Percentiles rank a stretch among this genome's conserved stretches.
Evolutionary conservation across 2,113 vertebrate species (phyloP).

Genomic region (Microtus oregoni): DNA sequence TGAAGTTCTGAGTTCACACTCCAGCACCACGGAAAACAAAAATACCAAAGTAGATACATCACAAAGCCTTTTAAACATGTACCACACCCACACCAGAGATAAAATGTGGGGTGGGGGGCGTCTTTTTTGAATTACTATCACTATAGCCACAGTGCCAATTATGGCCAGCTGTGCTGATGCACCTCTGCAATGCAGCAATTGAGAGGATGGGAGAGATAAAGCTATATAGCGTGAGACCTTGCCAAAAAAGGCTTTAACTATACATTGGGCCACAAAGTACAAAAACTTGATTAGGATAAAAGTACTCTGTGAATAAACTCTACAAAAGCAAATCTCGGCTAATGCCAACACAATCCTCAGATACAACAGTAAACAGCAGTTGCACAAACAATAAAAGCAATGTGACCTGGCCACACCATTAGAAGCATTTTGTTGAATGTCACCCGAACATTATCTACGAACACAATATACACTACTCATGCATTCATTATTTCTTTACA

Average conservation of each 20-base stretch:
- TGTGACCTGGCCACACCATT: not conserved
- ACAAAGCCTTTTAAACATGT: not conserved
- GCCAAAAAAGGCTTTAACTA: not conserved
- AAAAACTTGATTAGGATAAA: not conserved
- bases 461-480: not conserved
- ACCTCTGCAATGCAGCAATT: not conserved
- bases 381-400: not conserved
- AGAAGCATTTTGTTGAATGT: not conserved
- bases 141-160: not conserved
- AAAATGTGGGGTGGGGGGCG: no score
- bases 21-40: not conserved
- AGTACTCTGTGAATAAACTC: not conserved
- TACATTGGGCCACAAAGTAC: not conserved
- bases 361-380: slow-evolving; percentile 10
- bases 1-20: not conserved
- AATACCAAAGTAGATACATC: not conserved
- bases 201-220: not conserved
- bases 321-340: slow-evolving; percentile 30
- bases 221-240: not conserved
- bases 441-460: not conserved
- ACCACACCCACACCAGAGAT: not conserved
- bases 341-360: not conserved
- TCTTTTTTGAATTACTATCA: not conserved
- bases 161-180: not conserved
- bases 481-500: not conserved